Evolutionary conservation across 2,113 vertebrate species (phyloP).

Genomic region (Rhizomys pruinosus): DNA sequence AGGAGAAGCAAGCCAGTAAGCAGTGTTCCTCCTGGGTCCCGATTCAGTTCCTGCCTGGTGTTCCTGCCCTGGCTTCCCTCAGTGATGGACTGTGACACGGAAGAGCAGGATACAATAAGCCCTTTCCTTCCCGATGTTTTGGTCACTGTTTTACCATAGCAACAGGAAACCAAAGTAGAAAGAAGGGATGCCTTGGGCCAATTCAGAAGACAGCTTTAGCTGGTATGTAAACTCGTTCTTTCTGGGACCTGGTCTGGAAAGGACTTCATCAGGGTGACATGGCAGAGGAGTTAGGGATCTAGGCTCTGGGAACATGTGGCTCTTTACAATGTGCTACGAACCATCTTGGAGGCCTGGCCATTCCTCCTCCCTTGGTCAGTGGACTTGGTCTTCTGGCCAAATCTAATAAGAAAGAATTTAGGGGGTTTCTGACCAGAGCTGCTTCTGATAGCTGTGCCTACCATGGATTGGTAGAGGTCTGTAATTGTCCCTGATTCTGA

Average conservation of each 20-base stretch:
- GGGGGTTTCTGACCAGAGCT: neutral
- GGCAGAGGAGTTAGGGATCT: neutral
- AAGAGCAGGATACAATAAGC: too few relatives aligned
- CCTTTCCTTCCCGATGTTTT: too few relatives aligned
- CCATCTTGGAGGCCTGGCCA: neutral
- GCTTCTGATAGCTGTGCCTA: neutral
- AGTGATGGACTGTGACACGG: too few relatives aligned
- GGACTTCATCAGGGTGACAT: neutral
- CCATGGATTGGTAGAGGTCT: neutral
- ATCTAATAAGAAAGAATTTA: neutral
- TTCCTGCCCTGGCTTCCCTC: too few relatives aligned
- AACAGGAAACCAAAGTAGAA: too few relatives aligned
- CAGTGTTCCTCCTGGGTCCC: too few relatives aligned
- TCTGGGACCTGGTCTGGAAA: neutral
- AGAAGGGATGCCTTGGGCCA: neutral
- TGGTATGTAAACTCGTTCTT: neutral
- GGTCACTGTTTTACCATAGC: too few relatives aligned
- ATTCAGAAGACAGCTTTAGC: neutral
- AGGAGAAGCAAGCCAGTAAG: too few relatives aligned
- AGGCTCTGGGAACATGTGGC: neutral
- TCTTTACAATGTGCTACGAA: neutral
- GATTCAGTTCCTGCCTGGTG: too few relatives aligned
- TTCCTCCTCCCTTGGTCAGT: neutral
- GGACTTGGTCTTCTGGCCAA: neutral
- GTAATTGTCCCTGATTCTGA: too few relatives aligned